Percentiles rank a stretch among this genome's conserved stretches.
phyloP scores from a whole-genome alignment of 2,888 invertebrate genomes.

The Cremastinae sp. region DNA sequence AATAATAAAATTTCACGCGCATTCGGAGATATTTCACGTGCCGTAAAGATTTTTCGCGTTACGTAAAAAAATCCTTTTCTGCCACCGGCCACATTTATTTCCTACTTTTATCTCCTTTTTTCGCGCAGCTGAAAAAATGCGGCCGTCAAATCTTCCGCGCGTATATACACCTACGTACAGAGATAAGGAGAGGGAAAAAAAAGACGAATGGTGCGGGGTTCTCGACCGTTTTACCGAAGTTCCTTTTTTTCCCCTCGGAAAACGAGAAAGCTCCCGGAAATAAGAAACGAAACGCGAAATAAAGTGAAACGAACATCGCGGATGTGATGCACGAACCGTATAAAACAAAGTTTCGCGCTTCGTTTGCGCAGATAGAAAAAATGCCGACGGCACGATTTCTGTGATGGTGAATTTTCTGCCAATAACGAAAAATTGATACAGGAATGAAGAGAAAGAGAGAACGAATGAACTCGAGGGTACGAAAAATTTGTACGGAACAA shows the following conservation, averaged over 20 bases:
- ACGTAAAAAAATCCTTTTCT: no score
- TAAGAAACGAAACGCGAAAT: slow-evolving; percentile 44
- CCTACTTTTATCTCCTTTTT: slow-evolving; percentile 20
- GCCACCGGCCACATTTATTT: no score
- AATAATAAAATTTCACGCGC: no score
- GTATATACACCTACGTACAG: no score
- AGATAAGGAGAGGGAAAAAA: slow-evolving; percentile 31
- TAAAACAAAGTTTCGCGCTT: slow-evolving; percentile 23
- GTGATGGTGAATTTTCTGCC: slow-evolving; percentile 6
- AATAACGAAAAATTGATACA: no score
- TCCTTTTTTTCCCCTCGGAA: slow-evolving; percentile 16
- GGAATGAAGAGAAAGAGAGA: slow-evolving; percentile 4
- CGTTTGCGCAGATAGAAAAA: background rate
- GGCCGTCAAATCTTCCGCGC: no score
- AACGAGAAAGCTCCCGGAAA: slow-evolving; percentile 29
- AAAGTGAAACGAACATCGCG: slow-evolving; percentile 54
- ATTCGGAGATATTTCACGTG: no score
- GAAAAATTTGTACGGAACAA: no score
- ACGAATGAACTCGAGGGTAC: slow-evolving; percentile 15
- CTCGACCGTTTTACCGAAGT: slow-evolving; percentile 37
- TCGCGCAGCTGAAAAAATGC: background rate
- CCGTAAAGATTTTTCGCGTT: no score
- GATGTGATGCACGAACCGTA: slow-evolving; percentile 46
- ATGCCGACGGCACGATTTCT: slow-evolving; percentile 16
- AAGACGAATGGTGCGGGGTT: slow-evolving; percentile 21